Conservation (phyloP, 2,113 vertebrate species). For the Heloderma charlesbogerti region DNA sequence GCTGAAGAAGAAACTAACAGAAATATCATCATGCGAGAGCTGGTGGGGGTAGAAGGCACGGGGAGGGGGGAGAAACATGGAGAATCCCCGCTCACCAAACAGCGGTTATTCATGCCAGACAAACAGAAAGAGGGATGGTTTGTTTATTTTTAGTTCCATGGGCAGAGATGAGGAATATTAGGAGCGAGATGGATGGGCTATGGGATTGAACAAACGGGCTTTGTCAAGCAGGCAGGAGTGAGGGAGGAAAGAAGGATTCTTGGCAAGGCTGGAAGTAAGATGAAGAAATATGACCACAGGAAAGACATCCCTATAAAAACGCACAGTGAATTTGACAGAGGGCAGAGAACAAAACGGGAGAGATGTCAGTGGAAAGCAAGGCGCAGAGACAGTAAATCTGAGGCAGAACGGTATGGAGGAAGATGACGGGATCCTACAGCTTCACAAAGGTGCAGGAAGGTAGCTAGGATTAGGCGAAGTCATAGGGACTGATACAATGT, state of each 20-base stretch:
- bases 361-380: background rate
- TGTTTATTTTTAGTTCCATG: constrained; percentile 23
- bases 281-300: background rate
- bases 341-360: background rate
- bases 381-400: background rate
- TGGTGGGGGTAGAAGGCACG: too few species aligned
- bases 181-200: background rate
- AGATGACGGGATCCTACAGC: background rate
- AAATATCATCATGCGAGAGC: background rate
- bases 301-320: background rate
- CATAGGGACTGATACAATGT: background rate
- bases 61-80: too few species aligned
- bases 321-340: background rate
- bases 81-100: background rate
- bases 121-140: background rate
- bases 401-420: background rate
- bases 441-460: background rate
- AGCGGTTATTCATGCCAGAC: background rate
- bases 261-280: background rate
- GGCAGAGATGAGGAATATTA: background rate
- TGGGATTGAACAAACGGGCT: background rate
- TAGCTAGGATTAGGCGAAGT: background rate
- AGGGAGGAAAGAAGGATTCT: background rate
- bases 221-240: background rate
- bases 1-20: background rate